Evolutionary conservation across 2,113 vertebrate genomes (phyloP), one percentile per base, ranked within the genome.

Genomic region (Ascaphus truei): DNA sequence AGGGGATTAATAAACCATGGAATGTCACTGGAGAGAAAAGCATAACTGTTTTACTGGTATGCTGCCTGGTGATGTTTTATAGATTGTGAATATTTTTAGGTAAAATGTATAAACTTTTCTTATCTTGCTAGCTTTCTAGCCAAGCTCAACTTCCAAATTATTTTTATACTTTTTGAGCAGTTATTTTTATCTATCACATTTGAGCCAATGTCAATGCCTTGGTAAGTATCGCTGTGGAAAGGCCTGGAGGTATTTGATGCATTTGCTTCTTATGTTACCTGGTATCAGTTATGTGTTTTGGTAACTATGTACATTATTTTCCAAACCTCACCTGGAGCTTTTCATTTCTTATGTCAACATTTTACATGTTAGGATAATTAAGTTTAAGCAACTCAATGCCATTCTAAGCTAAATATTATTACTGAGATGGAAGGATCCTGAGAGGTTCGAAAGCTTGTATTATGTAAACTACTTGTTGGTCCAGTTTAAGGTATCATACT

Each of bases 171-270:
- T 71, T 58, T 16, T 51, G 30, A 61, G 56, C 15, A 29, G 56
- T 71, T 71, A 51, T 71, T 36, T 71, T 39, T 61, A 68, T 26
- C 29, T 31, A 18, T 61, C 67, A 27, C 33, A 30, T 41, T 18
- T 10, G 25, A 51, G 67, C 56, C 67, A 71, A 71, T 52, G 67
- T 71, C 56, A 71, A 71, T 71, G 67, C 67, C 57, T 59, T 71
- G 57, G 57, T 61, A 61, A 60, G 67, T 52, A 58, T 37, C 30
- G 22, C 26, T 60, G 43, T 41, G 57, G 57, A 71, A 71, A 61
- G 45, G 16, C 45, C 20, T n/a, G n/a, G 47, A 18, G 47, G 59
- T 60, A 61, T 61, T 45, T 16, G 26, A 45, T 51, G 45, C 26
- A 71, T 29, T 52, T 22, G n/a, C 30, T 36, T 71, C 67, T 71